Percentiles rank a stretch among this genome's conserved stretches.
Evolutionary conservation across 2,797 vertebrate genomes (phyloP).

Genomic region (Tauraco hartlaubi): DNA sequence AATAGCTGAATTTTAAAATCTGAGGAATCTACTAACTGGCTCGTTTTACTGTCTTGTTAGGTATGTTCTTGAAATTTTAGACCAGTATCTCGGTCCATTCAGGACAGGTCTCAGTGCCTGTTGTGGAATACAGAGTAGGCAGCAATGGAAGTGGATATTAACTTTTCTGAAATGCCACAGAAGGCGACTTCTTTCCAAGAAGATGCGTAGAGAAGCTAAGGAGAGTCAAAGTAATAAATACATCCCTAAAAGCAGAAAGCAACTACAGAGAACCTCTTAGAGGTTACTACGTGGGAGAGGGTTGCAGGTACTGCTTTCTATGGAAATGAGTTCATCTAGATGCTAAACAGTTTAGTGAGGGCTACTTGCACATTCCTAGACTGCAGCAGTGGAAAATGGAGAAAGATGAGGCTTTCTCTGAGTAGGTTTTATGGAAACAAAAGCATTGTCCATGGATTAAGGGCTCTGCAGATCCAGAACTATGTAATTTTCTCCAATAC

Average conservation of each 20-base stretch:
- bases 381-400: background rate
- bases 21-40: background rate
- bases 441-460: conserved; percentile 47
- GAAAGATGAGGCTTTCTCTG: conserved; percentile 34
- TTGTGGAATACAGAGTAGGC: background rate
- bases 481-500: conserved; percentile 5
- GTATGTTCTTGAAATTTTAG: background rate
- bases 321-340: conserved; percentile 50
- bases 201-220: background rate
- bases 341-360: conserved; percentile 42
- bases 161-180: background rate
- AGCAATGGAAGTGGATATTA: background rate
- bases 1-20: background rate
- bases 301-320: background rate
- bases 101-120: background rate
- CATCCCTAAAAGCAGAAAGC: background rate
- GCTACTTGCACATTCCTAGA: background rate
- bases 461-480: conserved; percentile 33
- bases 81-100: background rate
- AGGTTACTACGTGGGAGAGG: background rate
- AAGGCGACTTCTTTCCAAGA: background rate
- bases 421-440: conserved; percentile 15
- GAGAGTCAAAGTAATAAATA: background rate
- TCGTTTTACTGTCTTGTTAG: background rate
- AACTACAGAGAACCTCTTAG: background rate